Conservation (phyloP, 2,113 vertebrate genomes). For the Oreochromis niloticus region DNA sequence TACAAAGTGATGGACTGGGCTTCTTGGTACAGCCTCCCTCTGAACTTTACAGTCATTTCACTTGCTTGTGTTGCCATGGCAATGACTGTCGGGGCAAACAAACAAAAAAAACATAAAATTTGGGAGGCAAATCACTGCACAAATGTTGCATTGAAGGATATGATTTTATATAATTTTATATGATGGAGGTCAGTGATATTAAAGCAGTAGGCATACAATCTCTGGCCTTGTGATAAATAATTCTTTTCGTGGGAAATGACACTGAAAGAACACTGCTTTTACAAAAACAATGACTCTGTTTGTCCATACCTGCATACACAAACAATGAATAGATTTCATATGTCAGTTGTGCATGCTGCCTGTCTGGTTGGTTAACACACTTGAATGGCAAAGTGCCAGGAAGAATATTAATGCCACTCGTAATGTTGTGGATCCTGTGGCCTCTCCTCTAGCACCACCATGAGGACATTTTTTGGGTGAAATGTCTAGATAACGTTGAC, state of each 20-base stretch:
- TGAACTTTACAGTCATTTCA: conserved; percentile 36
- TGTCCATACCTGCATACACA: background rate
- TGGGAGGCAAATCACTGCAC: conserved; percentile 31
- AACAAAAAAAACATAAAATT: background rate
- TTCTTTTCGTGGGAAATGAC: background rate
- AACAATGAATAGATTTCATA: background rate
- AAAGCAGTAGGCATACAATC: background rate
- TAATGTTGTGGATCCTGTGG: background rate
- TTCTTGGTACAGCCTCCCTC: background rate
- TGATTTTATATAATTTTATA: background rate
- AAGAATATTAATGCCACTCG: background rate
- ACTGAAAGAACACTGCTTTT: background rate
- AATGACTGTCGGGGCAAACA: conserved; percentile 43
- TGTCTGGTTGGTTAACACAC: background rate
- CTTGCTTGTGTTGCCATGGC: conserved; percentile 52
- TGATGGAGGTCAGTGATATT: background rate
- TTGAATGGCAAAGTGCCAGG: background rate
- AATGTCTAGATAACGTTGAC: background rate
- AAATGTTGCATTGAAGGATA: background rate
- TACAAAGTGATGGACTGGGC: conserved; percentile 9
- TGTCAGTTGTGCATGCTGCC: background rate
- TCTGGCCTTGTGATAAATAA: background rate
- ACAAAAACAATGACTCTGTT: background rate
- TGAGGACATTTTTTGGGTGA: background rate
- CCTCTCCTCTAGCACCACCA: background rate